These are phyloP conservation scores for Chondrosia reniformis DNA, from an alignment of 37 sponge, comb jelly and placozoan species.

Conservation along the genomic window DNA sequence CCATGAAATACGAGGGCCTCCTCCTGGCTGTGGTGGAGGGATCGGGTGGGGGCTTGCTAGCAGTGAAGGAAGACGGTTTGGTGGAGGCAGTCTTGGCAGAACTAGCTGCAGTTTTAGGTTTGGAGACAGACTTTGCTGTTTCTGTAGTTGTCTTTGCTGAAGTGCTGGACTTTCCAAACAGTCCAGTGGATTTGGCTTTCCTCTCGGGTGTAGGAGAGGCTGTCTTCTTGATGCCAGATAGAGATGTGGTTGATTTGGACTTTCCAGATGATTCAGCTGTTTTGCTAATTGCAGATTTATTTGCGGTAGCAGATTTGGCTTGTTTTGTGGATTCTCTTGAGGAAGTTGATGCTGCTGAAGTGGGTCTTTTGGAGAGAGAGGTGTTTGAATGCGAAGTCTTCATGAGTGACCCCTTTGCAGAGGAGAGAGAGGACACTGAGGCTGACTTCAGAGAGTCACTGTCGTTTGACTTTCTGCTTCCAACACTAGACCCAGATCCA, in stretches of 20 bases:
- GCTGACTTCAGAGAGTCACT: neutral
- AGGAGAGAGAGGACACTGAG: neutral
- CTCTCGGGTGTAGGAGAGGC: neutral
- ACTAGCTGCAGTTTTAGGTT: neutral
- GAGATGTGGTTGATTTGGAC: neutral
- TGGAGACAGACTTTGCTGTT: neutral
- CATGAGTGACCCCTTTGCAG: neutral
- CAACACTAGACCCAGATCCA: neutral
- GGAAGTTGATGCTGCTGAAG: neutral
- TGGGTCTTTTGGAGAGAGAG: neutral
- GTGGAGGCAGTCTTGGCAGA: neutral
- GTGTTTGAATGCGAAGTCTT: slow-evolving; percentile 13
- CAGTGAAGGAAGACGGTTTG: neutral
- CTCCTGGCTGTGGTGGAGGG: neutral
- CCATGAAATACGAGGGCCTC: neutral
- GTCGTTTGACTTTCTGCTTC: slow-evolving; percentile 1
- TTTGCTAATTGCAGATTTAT: neutral
- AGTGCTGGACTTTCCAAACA: neutral
- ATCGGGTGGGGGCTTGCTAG: neutral
- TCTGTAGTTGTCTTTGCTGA: neutral
- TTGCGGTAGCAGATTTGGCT: neutral
- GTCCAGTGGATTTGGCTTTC: neutral
- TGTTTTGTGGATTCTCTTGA: neutral
- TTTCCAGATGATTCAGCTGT: neutral
- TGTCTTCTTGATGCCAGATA: neutral